Percentiles rank a stretch among this genome's conserved stretches.
These are phyloP conservation scores for Astropecten irregularis DNA, from an alignment of 53 echinoderm and acorn worm species.

Conservation along the genomic window DNA sequence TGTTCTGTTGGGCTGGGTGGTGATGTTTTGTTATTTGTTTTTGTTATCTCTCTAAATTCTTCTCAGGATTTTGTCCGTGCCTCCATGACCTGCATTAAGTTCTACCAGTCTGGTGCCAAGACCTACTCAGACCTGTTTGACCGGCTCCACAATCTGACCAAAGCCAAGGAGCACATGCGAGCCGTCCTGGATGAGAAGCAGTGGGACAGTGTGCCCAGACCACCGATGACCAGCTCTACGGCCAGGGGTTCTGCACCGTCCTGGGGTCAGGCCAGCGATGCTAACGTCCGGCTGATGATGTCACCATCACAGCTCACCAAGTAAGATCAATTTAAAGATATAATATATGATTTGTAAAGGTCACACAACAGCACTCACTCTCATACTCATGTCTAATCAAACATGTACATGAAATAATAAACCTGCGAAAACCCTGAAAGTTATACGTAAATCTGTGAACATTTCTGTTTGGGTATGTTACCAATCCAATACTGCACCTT, in stretches of 20 bases:
- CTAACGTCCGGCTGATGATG: constrained; percentile 66
- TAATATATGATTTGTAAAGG: too few species aligned
- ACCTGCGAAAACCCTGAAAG: too few species aligned
- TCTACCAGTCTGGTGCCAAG: constrained; percentile 90
- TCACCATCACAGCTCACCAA: constrained; percentile 89
- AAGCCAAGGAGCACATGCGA: constrained; percentile 81
- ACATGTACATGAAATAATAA: too few species aligned
- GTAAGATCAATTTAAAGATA: too few species aligned
- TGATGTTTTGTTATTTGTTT: too few species aligned
- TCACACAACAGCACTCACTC: too few species aligned
- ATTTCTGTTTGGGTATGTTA: too few species aligned
- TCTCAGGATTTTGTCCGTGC: constrained; percentile 92
- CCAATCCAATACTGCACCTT: too few species aligned
- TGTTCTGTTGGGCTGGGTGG: too few species aligned
- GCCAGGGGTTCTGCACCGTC: constrained; percentile 27
- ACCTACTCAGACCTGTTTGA: constrained; percentile 92
- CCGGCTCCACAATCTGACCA: constrained; percentile 84
- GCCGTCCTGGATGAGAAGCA: constrained; percentile 82
- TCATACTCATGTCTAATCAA: too few species aligned
- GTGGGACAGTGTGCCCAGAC: constrained; percentile 83
- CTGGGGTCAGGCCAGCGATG: constrained; percentile 44
- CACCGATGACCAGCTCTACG: constrained; percentile 24
- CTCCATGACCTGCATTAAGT: constrained; percentile 93
- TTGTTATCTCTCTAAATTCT: background rate
- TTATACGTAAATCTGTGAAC: too few species aligned